phyloP scores from a whole-genome alignment of 2,797 vertebrate genomes.

The Darevskia mixta region DNA sequence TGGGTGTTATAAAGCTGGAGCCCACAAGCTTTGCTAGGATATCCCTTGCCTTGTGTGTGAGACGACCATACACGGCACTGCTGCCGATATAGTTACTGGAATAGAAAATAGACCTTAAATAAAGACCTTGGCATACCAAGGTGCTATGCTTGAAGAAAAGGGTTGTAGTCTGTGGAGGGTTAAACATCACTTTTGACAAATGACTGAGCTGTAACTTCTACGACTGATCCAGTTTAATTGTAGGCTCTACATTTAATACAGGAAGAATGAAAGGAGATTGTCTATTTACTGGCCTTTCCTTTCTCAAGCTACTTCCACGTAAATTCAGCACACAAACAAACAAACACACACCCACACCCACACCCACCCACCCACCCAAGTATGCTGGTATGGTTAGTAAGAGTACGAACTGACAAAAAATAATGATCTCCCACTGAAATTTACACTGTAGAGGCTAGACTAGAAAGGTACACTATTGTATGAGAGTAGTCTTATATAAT shows the following conservation, averaged over 20 bases:
- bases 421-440: background rate
- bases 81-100: background rate
- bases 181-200: background rate
- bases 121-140: background rate
- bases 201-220: background rate
- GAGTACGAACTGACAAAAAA: background rate
- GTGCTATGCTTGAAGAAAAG: background rate
- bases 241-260: background rate
- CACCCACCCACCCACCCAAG: too few species aligned
- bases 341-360: too few species aligned
- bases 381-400: background rate
- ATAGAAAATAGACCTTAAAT: background rate
- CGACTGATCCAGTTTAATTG: constrained; percentile 2
- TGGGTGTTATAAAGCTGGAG: constrained; percentile 32
- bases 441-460: background rate
- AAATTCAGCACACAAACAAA: background rate
- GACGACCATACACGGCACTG: background rate
- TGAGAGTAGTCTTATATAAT: background rate
- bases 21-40: constrained; percentile 10
- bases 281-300: background rate
- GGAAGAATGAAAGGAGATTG: background rate
- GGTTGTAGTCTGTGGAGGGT: background rate
- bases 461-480: background rate
- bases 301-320: background rate
- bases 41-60: background rate